Base-by-base conservation (phyloP, 2,888 invertebrate genomes). In the Trachelus tabidus region DNA sequence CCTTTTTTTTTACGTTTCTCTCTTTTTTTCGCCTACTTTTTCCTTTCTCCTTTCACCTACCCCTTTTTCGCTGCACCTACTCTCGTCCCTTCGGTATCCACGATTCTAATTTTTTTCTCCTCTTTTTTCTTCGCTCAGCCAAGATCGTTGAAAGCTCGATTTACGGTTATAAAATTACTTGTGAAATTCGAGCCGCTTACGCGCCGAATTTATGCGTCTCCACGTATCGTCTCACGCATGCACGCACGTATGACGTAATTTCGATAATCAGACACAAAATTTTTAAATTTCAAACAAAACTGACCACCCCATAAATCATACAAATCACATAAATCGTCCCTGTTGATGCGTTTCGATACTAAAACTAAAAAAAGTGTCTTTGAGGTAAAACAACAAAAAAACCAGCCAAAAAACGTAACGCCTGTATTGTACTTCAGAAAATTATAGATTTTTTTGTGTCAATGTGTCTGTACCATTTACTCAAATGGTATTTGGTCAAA, bases 141-240 rank as follows among this genome's bases (percentile, higher is more conserved):
- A 83, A 80, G 86, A 88, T 91, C 89, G 90, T 90, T 90, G 90
- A 89, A 88, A 89, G 86, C 82, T 86, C 87, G 87, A 90, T 91
- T 91, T 90, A 90, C 91, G 89, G 90, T 90, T 90, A 88, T 87
- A 87, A 90, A 90, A 90, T 87, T 90, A 88, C 86, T 87, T 85
- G 86, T 87, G 89, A 88, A 84, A 90, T 90, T 88, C 86, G 87
- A 85, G 84, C 34, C 83, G 82, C 85, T 87, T 85, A 81, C 69
- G 76, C 68, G 34, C 69, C 77, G 81, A 84, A 89, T 89, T 87
- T 88, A 87, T 87, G 82, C 81, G 74, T 68, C 74, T 15, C 1
- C 40, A 15, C 40, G 15, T 15, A 40, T 40, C 15, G 1, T 40
- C 40, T 40, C 40, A 40, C 40, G 40, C 15, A 6, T 6, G 40